Percentiles rank a stretch among this genome's conserved stretches.
These are phyloP conservation scores for Mustelus asterias DNA, from an alignment of 2,113 vertebrate genomes.

Conservation along the genomic window DNA sequence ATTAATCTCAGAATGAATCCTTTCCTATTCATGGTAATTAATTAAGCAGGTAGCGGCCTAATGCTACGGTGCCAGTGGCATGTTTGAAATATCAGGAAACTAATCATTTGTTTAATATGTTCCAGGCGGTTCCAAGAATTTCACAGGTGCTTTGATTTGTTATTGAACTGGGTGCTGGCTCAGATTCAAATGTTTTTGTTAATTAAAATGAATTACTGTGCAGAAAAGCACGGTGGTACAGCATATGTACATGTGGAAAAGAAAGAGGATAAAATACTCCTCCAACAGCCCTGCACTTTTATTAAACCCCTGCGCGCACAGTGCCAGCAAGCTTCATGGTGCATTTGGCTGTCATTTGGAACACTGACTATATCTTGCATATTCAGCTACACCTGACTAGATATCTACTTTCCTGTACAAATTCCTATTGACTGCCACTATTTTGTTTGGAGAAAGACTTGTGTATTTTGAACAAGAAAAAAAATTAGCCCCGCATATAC, in stretches of 20 bases:
- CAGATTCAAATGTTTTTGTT: conserved; percentile 19
- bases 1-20: conserved; percentile 23
- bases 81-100: background rate
- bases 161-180: background rate
- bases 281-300: background rate
- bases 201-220: conserved; percentile 24
- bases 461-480: background rate
- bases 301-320: background rate
- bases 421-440: background rate
- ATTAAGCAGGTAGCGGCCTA: conserved; percentile 29
- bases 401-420: background rate
- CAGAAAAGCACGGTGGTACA: background rate
- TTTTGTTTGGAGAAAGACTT: background rate
- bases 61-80: background rate
- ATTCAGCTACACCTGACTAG: background rate
- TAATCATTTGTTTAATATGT: conserved; percentile 28
- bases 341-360: background rate
- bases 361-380: background rate
- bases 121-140: conserved; percentile 2
- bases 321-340: background rate
- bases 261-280: background rate
- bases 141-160: conserved; percentile 27
- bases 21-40: conserved; percentile 32
- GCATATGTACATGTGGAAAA: background rate
- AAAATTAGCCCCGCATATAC: background rate